Percentiles rank a stretch among this genome's conserved stretches.
Conservation (phyloP, 2,888 invertebrate species). For the Andrena camellia region DNA sequence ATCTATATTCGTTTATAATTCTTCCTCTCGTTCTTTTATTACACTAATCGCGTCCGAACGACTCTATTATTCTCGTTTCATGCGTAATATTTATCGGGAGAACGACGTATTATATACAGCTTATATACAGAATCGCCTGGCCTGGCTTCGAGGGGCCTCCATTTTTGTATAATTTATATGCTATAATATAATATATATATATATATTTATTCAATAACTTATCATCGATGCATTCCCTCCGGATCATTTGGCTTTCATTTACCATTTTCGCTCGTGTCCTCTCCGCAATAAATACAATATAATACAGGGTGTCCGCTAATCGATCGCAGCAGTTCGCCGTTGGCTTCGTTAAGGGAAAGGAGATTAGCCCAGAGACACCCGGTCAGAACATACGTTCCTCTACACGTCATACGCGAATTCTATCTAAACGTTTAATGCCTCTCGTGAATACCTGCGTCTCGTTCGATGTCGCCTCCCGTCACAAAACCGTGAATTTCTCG, state of each 20-base stretch:
- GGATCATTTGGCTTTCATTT: constrained; percentile 52
- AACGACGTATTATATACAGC: constrained; percentile 60
- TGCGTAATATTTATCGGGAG: constrained; percentile 8
- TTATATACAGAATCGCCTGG: constrained; percentile 62
- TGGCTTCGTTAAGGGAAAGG: constrained; percentile 23
- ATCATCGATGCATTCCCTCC: constrained; percentile 70
- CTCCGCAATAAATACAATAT: constrained; percentile 83
- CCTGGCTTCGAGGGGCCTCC: constrained; percentile 15
- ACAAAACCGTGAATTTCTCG: not conserved
- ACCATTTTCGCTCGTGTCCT: constrained; percentile 15
- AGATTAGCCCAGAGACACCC: not conserved
- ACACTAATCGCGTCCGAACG: not conserved
- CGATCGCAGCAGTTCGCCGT: constrained; percentile 29
- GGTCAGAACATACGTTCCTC: not conserved
- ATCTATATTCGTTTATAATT: constrained; percentile 73
- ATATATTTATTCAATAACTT: constrained; percentile 81
- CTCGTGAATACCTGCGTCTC: not conserved
- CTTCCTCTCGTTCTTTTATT: constrained; percentile 6
- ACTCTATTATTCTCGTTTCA: constrained; percentile 21
- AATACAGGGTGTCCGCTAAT: constrained; percentile 74
- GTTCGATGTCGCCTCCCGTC: not conserved
- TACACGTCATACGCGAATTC: not conserved
- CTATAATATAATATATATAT: constrained; percentile 55
- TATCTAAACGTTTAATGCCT: not conserved
- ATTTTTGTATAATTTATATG: constrained; percentile 74